phyloP scores from a whole-genome alignment of 2,888 invertebrate species.

The Napeogenes inachia region DNA sequence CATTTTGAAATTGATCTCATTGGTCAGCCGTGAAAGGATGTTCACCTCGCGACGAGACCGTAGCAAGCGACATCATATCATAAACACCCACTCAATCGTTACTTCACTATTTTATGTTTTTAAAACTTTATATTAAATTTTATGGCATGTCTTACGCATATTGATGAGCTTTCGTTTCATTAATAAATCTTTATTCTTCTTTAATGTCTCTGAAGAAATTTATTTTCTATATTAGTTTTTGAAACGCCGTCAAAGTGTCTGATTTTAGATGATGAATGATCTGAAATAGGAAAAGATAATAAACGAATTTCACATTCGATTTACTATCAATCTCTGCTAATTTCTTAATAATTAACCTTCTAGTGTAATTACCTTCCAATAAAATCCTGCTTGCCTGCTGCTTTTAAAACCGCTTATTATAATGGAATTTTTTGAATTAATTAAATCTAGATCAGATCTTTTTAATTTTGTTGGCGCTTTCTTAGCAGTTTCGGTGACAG shows the following conservation, averaged over 20 bases:
- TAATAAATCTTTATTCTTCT: conserved; percentile 31
- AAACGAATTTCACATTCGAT: conserved; percentile 14
- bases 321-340: conserved; percentile 8
- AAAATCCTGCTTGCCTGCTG: too few relatives aligned
- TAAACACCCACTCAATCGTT: conserved; percentile 42
- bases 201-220: conserved; percentile 14
- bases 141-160: background rate
- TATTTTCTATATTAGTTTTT: conserved; percentile 17
- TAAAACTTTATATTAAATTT: background rate
- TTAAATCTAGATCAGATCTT: conserved; percentile 18
- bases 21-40: conserved; percentile 60
- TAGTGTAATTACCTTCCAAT: background rate
- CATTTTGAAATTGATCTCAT: conserved; percentile 48
- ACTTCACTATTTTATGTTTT: conserved; percentile 1
- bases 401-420: background rate
- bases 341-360: background rate
- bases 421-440: conserved; percentile 14
- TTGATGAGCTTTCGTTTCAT: conserved; percentile 6
- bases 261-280: conserved; percentile 23
- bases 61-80: conserved; percentile 52
- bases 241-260: conserved; percentile 18
- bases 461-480: conserved; percentile 44
- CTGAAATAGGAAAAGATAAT: conserved; percentile 12
- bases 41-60: conserved; percentile 54
- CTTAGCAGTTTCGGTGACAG: conserved; percentile 57